Percentiles rank a stretch among this genome's conserved stretches.
Conservation (phyloP, 2,113 vertebrate species). For the Poecile atricapillus region DNA sequence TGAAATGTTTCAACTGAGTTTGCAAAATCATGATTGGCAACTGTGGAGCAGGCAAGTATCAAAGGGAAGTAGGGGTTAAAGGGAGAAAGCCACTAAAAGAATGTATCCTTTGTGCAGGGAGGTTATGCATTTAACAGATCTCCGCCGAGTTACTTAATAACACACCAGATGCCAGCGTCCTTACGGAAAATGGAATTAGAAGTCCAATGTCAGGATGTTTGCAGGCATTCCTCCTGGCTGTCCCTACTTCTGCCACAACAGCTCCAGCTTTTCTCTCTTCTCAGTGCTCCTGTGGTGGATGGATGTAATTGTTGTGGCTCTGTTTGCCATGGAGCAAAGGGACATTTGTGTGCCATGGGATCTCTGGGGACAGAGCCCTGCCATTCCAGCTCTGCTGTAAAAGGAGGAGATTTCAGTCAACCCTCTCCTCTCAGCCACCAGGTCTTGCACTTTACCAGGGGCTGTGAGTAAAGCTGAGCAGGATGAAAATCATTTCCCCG, state of each 20-base stretch:
- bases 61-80: not conserved
- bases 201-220: not conserved
- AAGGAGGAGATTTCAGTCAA: not conserved
- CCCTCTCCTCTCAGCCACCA: not conserved
- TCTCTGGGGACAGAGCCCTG: not conserved
- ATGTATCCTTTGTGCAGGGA: not conserved
- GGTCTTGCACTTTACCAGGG: not conserved
- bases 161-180: not conserved
- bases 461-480: not conserved
- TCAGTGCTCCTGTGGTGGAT: not conserved
- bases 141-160: slow-evolving; percentile 1
- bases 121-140: not conserved
- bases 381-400: not conserved
- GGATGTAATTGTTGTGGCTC: not conserved
- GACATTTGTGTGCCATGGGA: not conserved
- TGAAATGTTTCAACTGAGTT: not conserved
- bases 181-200: not conserved
- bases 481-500: not conserved
- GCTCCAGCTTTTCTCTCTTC: not conserved
- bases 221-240: not conserved
- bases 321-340: not conserved
- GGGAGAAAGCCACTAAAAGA: not conserved
- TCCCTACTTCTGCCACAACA: not conserved
- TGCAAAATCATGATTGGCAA: not conserved
- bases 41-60: fast-evolving